phyloP scores from a whole-genome alignment of 2,113 vertebrate species.

The Copsychus sechellarum region DNA sequence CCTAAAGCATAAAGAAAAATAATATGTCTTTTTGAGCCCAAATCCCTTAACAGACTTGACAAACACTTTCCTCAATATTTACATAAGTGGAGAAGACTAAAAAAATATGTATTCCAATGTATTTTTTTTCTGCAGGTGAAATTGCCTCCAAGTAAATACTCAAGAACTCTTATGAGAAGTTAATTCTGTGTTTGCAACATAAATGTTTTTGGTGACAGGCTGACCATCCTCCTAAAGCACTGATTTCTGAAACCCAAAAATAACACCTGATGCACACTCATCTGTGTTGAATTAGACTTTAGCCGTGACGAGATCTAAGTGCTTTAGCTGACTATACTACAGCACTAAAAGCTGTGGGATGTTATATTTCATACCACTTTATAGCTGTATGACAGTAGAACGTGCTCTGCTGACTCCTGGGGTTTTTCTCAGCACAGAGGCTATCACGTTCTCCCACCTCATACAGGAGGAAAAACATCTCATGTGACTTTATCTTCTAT shows the following conservation, averaged over 20 bases:
- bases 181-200: neutral
- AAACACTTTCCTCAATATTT: neutral
- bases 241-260: neutral
- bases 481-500: neutral
- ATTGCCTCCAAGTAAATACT: neutral
- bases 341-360: neutral
- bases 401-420: neutral
- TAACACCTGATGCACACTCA: neutral
- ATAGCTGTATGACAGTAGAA: neutral
- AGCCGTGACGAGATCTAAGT: neutral
- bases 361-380: neutral
- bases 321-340: neutral
- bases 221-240: neutral
- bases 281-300: neutral
- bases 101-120: neutral
- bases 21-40: neutral
- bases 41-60: neutral
- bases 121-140: neutral
- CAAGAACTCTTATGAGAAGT: neutral
- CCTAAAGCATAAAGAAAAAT: neutral
- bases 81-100: neutral
- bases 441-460: fast-evolving
- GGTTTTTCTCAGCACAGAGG: neutral
- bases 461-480: neutral
- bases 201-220: neutral